phyloP scores from a whole-genome alignment of 2,888 invertebrate genomes.

The Trissolcus japonicus region DNA sequence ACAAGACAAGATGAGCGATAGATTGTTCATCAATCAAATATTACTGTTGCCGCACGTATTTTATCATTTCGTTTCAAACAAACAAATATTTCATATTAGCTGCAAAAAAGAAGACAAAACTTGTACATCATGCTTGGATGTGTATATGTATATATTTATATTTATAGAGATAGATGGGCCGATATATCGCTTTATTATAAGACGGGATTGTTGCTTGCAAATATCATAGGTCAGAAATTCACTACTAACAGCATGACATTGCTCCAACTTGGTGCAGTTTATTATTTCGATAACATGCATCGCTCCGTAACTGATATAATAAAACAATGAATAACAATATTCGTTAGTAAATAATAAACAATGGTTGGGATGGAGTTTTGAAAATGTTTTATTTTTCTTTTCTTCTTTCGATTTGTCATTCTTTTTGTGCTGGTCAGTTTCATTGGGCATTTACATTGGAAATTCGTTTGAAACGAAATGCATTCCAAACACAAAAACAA shows the following conservation, averaged over 20 bases:
- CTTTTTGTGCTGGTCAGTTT: too few species aligned
- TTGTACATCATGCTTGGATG: constrained; percentile 69
- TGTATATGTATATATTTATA: constrained; percentile 55
- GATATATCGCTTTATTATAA: neutral
- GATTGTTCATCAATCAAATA: too few species aligned
- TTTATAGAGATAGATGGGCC: constrained; percentile 1
- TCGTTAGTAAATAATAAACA: neutral
- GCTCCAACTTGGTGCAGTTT: constrained; percentile 15
- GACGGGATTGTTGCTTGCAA: constrained; percentile 13
- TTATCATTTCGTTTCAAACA: constrained; percentile 18
- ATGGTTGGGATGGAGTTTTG: too few species aligned
- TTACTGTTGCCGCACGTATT: neutral
- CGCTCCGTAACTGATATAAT: too few species aligned
- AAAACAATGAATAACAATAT: neutral
- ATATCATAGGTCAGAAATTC: constrained; percentile 53
- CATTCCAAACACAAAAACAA: neutral
- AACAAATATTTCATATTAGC: constrained; percentile 50
- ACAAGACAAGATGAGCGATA: too few species aligned
- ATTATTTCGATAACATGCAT: too few species aligned
- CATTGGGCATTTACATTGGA: too few species aligned
- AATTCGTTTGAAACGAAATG: too few species aligned
- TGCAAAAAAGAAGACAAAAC: constrained; percentile 50
- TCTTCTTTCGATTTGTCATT: too few species aligned
- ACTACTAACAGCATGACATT: constrained; percentile 75
- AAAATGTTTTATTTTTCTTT: too few species aligned